Conservation (phyloP, 1,140 invertebrate genomes). For the Pogonomyrmex barbatus region DNA sequence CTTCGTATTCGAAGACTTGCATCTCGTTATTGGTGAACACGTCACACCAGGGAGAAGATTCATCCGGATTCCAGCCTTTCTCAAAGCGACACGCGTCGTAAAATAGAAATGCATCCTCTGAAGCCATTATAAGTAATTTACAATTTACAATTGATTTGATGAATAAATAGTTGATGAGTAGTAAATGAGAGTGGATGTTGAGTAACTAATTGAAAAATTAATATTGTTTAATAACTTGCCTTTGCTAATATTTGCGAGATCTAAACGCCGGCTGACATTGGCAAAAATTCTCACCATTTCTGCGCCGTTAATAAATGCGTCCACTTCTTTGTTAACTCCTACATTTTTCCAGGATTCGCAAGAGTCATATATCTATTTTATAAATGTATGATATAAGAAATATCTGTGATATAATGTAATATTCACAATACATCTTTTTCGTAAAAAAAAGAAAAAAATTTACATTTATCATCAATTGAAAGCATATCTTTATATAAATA, state of each 20-base stretch:
- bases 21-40: constrained; percentile 90
- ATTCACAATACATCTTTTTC: not conserved
- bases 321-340: constrained; percentile 76
- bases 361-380: constrained; percentile 75
- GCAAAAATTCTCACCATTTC: constrained; percentile 79
- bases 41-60: constrained; percentile 90
- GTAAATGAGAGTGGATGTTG: not conserved
- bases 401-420: not conserved
- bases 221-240: not conserved
- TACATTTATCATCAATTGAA: not conserved
- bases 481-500: too few relatives aligned
- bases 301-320: constrained; percentile 80
- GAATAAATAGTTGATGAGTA: not conserved
- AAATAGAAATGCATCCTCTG: constrained; percentile 78
- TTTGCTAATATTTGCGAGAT: constrained; percentile 76
- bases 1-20: constrained; percentile 90
- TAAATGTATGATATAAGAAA: not conserved
- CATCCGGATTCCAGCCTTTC: constrained; percentile 88
- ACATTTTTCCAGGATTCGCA: constrained; percentile 80
- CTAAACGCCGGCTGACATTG: constrained; percentile 83
- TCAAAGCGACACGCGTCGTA: constrained; percentile 91
- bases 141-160: not conserved
- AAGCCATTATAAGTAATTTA: not conserved
- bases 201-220: not conserved
- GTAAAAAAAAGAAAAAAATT: not conserved